Evolutionary conservation across 2,797 vertebrate genomes (phyloP), one percentile per base, ranked within the genome.

Genomic region (Gorsachius magnificus): DNA sequence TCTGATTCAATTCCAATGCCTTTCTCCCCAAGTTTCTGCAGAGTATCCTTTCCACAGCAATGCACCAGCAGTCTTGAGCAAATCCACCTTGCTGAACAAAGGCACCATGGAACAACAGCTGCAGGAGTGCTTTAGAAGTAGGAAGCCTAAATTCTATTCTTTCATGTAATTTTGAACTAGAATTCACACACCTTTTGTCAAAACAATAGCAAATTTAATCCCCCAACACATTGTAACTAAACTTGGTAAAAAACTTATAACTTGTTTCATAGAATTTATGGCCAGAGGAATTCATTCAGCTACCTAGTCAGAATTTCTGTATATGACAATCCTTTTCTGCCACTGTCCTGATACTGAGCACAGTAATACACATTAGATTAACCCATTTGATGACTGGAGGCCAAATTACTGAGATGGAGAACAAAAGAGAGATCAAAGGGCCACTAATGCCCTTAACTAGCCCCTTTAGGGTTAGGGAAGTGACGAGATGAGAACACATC

Each of bases 371-470:
- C 54, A 17, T 51, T 18, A 69, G 81, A 92, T 87, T 45, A 87
- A 94, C 78, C 83, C 66, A 87, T 72, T 56, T 83, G 69, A 75
- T 86, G 76, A 41, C 66, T 70, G 78, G 41, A 89, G 75, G 93
- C 66, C 71, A 58, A 75, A 87, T 87, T 87, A 94, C 82, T 46
- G 75, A 74, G 78, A 80, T 9, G 48, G 38, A 85, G 87, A 95
- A 91, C 45, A 95, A 94, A 94, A 75, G 68, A 79, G 63, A 96
- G 85, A 94, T 89, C 92, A 92, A 93, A 93, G 82, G 45, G 87
- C 84, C 82, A 78, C 87, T 87, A 91, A 87, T 64, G 84, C 81
- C 92, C 86, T 90, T 89, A 94, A 89, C 86, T 29, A 87, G 68
- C 26, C 75, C 91, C 89, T 92, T 91, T 48, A 68, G 84, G 84